Evolutionary conservation across 64 coral and sea anemone genomes (phyloP), one percentile per base, ranked within the genome.

Genomic region (Anthopleura sola): DNA sequence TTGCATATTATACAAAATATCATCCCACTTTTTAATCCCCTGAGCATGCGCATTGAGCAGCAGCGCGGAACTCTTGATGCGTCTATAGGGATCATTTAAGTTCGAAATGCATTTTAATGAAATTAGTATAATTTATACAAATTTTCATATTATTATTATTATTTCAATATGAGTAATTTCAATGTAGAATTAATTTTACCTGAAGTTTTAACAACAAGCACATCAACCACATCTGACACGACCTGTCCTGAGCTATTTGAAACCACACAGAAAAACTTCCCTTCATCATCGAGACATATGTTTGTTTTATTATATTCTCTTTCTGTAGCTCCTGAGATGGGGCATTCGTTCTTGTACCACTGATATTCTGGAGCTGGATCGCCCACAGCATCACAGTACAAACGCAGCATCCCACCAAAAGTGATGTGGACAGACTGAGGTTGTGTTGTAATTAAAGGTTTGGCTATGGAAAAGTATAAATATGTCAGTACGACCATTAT

Each of bases 331-430:
- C 87, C 92, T 47, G 18, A 66, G 14, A 99, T 74, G 18, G 80
- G 88, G 21, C 9, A 26, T 20, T 83, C 84, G 75, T 94, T 86
- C 82, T 94, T 94, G 34, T 83, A 92, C 96, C 92, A 99, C 75
- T 99, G 92, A 49, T 84, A 99, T 23, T 38, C 86, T 16, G 92
- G 96, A 10, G 92, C 93, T 56, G 96, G 92, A 4, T 91, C 88
- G 3, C 96, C 92, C 23, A 88, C 92, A n/a, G 86, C 92, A 83
- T 99, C 96, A 92, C 96, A 99, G 38, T 92, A 99, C 29, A 99
- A 81, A 16, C 74, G 78, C 29, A 94, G 55, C 31, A 84, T 86
- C 55, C 90, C 76, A 34, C 96, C 96, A 29, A 53, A 21, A 2
- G 74, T 6, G 17, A 46, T 53, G 10, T 53, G 53, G 7, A 36